These are phyloP conservation scores for Rhinatrema bivittatum DNA, from an alignment of 2,797 vertebrate species.

Conservation along the genomic window DNA sequence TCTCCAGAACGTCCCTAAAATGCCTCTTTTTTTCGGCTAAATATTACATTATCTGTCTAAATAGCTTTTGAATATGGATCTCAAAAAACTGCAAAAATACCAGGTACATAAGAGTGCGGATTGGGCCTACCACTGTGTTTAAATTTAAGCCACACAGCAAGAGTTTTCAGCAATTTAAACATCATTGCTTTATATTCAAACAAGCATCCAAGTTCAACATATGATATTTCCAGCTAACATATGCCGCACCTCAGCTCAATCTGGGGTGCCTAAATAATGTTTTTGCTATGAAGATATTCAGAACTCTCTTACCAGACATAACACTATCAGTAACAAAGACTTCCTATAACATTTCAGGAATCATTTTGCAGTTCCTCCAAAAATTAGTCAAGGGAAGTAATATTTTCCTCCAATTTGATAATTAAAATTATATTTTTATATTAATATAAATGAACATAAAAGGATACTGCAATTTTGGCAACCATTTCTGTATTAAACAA, in stretches of 20 bases:
- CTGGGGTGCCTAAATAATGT: conserved; percentile 13
- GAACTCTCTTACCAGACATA: conserved; percentile 21
- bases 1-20: no score
- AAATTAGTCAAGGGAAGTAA: conserved; percentile 37
- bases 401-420: conserved; percentile 36
- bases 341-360: conserved; percentile 42
- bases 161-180: conserved; percentile 25
- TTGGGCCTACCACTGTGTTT: no score
- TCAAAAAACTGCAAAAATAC: no score
- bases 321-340: conserved; percentile 31
- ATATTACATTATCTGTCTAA: no score
- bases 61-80: no score
- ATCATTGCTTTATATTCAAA: conserved; percentile 28
- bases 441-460: no score
- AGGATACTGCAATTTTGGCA: no score
- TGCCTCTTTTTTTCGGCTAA: no score
- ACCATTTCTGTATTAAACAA: no score
- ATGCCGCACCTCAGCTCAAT: conserved; percentile 25
- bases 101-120: no score
- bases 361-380: conserved; percentile 40
- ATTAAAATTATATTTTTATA: no score
- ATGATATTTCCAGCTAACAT: conserved; percentile 27
- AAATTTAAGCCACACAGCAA: not conserved
- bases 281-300: conserved; percentile 22
- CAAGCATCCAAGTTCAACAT: conserved; percentile 17